These are phyloP conservation scores for Eutolmus rufibarbis DNA, from an alignment of 2,888 invertebrate genomes.

Conservation along the genomic window DNA sequence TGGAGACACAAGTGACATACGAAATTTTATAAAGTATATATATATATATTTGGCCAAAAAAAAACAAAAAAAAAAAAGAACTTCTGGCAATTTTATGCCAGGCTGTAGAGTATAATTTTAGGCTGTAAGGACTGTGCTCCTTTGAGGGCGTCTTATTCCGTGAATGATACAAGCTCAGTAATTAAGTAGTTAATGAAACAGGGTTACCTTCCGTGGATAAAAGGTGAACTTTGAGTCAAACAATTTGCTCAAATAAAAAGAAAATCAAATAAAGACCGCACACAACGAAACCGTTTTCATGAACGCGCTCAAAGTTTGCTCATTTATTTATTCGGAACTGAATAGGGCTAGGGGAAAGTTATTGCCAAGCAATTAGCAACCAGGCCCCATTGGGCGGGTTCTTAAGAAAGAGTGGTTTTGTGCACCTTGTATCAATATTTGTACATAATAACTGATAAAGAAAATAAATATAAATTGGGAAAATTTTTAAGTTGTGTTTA, in stretches of 20 bases:
- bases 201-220: conserved; percentile 25
- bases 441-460: conserved; percentile 31
- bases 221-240: conserved; percentile 2
- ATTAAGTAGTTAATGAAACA: conserved; percentile 19
- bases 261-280: neutral
- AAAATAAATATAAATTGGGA: conserved; percentile 34
- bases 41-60: neutral
- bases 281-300: neutral
- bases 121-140: conserved; percentile 1
- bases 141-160: conserved; percentile 7
- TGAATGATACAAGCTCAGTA: conserved; percentile 36
- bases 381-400: neutral
- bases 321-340: conserved; percentile 5
- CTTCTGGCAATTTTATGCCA: conserved; percentile 43
- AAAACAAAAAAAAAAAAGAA: neutral
- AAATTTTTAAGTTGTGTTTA: conserved; percentile 41
- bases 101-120: conserved; percentile 20
- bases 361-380: conserved; percentile 28
- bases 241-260: neutral
- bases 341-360: neutral
- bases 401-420: conserved; percentile 13
- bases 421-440: conserved; percentile 43
- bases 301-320: conserved; percentile 7
- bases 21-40: conserved; percentile 33
- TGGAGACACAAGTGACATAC: neutral